Evolutionary conservation across 1,140 invertebrate genomes (phyloP).

Genomic region (Geopemphigus sp.): DNA sequence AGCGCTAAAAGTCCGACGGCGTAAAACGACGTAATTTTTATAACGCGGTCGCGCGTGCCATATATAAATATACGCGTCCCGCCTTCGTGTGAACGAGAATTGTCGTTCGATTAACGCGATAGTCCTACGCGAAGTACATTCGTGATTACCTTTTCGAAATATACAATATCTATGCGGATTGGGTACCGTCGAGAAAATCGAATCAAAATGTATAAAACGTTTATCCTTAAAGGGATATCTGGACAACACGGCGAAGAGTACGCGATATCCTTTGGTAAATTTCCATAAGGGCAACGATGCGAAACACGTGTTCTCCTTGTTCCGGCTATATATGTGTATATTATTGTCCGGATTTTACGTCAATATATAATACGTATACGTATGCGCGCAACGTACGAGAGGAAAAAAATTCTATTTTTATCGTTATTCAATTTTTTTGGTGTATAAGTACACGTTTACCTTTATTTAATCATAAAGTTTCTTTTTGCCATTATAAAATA

Average conservation of each 20-base stretch:
- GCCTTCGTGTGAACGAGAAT: not conserved
- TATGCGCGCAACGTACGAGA: too few species aligned
- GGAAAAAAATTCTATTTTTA: too few species aligned
- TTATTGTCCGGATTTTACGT: not conserved
- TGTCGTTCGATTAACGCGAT: constrained; percentile 1
- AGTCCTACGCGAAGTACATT: not conserved
- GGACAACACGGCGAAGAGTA: not conserved
- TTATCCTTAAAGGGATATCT: constrained; percentile 19
- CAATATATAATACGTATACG: not conserved
- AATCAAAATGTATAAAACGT: constrained; percentile 15
- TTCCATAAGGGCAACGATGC: constrained; percentile 1
- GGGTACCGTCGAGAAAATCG: not conserved
- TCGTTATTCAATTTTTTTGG: too few species aligned
- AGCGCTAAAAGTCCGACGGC: too few species aligned
- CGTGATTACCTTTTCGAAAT: not conserved
- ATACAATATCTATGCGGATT: constrained; percentile 30
- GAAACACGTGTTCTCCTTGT: constrained; percentile 16
- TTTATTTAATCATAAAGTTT: not conserved
- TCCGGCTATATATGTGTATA: not conserved
- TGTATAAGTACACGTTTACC: not conserved
- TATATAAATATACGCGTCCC: not conserved
- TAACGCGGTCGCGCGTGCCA: not conserved
- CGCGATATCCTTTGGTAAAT: not conserved
- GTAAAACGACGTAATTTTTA: too few species aligned
- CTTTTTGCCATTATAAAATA: not conserved